Base-by-base conservation (phyloP, 2,888 invertebrate species). In the Argyresthia albistria region DNA sequence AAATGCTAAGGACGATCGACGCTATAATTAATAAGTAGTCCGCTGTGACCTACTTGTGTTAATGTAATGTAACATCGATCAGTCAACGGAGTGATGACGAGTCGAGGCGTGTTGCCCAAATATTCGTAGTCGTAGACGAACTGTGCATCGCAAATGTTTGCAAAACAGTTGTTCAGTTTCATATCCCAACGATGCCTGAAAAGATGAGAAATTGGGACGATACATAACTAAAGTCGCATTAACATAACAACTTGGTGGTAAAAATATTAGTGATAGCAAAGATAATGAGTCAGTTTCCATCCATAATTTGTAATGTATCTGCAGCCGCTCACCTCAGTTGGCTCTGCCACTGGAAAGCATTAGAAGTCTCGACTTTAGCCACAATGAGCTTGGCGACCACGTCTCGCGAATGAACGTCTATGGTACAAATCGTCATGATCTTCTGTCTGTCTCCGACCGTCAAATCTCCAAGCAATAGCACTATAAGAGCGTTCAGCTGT, bases 341-440 rank as follows among this genome's bases (percentile, higher is more conserved):
- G 60, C 95, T 94, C 73, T 96, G 96, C 97, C 97, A 97, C 64
- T 95, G 95, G 70, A 97, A 97, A 3, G 94, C 94, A 37, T 91
- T 90, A 0, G 92, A 89, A 48, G 89, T 90, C 59, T 96, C 96
- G 0, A 97, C 94, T 75, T 95, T 96, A 60, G 92, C 91, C 0
- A 84, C 59, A 54, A 98, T 96, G 69, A 98, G 91, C 71, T 96
- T 97, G 0, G 93, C 92, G 0, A 98, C 96, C 8, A 98, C 97
- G 73, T 98, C 98, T 66, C 98, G 89, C 4, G 97, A 96, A 69
- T 98, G 98, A 1, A 98, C 98, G 70, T 97, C 96, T 56, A 96
- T 97, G 3, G 98, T 98, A 77, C 98, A 98, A 64, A 98, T 95
- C 0, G 98, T 97, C 95, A 97, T 97, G 63, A 98, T 96, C 78